phyloP scores from a whole-genome alignment of 2,888 invertebrate species.

The Orgyia antiqua region DNA sequence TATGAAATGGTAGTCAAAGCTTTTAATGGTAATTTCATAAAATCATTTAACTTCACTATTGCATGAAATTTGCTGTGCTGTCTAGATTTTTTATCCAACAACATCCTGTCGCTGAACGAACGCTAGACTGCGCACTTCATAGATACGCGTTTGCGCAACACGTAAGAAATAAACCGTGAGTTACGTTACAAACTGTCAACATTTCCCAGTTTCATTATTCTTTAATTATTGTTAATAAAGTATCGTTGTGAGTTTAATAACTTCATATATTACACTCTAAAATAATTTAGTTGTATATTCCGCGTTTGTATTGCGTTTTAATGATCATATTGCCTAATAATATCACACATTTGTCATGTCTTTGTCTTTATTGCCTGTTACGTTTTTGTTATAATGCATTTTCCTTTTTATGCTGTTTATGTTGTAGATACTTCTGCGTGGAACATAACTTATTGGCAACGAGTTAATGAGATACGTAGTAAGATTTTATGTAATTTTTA shows the following conservation, averaged over 20 bases:
- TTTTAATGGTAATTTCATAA: background rate
- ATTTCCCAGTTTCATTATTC: slow-evolving; percentile 4
- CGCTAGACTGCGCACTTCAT: slow-evolving; percentile 19
- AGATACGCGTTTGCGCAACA: slow-evolving; percentile 31
- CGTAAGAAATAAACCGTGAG: background rate
- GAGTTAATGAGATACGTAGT: no score
- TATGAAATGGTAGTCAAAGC: background rate
- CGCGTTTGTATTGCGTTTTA: background rate
- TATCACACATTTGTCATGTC: background rate
- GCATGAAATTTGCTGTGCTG: slow-evolving; percentile 27
- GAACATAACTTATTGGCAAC: no score
- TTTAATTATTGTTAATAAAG: slow-evolving; percentile 4
- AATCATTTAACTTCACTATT: background rate
- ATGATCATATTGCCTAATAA: background rate
- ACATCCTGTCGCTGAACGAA: slow-evolving; percentile 30
- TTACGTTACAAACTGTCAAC: slow-evolving; percentile 4
- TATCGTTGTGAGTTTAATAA: background rate
- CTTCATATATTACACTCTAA: background rate
- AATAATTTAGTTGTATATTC: background rate
- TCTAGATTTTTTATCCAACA: slow-evolving; percentile 19
- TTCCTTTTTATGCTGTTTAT: no score
- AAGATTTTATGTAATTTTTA: no score
- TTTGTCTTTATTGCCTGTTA: background rate
- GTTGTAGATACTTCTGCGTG: no score
- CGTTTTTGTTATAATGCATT: background rate